Evolutionary conservation across 2,113 vertebrate genomes (phyloP), one percentile per base, ranked within the genome.

Genomic region (Mesocricetus auratus): DNA sequence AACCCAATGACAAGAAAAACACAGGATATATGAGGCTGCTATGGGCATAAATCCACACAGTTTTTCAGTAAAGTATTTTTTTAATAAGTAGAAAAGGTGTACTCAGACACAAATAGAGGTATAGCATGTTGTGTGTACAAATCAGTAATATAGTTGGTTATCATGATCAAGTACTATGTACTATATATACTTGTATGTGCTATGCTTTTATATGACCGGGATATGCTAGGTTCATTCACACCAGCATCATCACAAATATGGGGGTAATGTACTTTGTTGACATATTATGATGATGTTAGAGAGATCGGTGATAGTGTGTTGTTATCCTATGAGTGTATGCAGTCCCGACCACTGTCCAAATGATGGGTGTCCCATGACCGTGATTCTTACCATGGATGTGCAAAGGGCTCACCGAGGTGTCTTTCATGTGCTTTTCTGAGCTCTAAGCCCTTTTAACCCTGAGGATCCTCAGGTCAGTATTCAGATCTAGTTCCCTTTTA

Each of bases 291-390:
- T 64, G 17, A 45, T 66, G 39, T 16, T 31, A n/a, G 39, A 29
- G 26, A n/a, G 17, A 56, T 53, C 50, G 19, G 21, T 50, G 45
- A 13, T 26, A 74, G 58, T 39, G 29, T 1, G 10, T 42, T 66
- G 53, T 26, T 17, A 45, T 75, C 36, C 13, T 42, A 56, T 7
- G 29, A 71, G 26, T 24, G 7, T 22, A 26, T 7, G 1, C 33
- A 24, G 45, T 29, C 12, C 47, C 24, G 9, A 64, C 47, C 19
- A 11, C 12, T 53, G 56, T 42, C 36, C 26, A 42, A 53, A 24
- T 1, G 6, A 26, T 42, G 12, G 17, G 5, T 9, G 29, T 10
- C 11, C 5, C 6, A 0, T 31, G 85, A 4, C 7, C 5, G 13
- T 2, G 5, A 13, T 42, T 36, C 36, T 64, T 56, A 83, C 36